Evolutionary conservation across 1,140 invertebrate species (phyloP), one percentile per base, ranked within the genome.

Genomic region (Solenopsis fugax): DNA sequence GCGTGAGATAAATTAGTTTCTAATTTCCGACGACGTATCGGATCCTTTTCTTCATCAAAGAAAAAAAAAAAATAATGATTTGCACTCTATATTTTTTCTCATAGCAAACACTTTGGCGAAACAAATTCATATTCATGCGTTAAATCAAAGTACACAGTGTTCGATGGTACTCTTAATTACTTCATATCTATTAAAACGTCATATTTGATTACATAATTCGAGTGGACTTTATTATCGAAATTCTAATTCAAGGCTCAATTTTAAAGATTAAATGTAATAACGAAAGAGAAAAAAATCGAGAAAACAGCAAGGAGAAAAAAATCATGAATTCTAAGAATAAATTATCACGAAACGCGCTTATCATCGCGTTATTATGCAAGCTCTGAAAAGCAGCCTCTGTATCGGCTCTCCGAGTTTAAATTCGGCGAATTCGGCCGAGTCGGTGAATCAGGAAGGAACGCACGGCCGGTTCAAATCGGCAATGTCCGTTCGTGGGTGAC

Each of bases 1-100:
- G 37, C 56, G 54, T 67, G 69, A 89, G 71, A 89, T 86, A 86
- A 86, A 86, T 89, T 81, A 58, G 50, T 13, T 34, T 56, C 24
- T 88, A 24, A 37, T 89, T 34, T 62, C 72, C 67, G 37, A 24
- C 12, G 71, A 72, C 50, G 52, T 58, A 65, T 58, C 16, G 29
- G n/a, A 16, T 41, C 45, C 37, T 58, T 71, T 69, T 16, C 21
- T 71, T 71, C 52, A 13, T 16, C 1, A 12, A 12, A 34, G 29
- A n/a, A 48, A 45, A 12, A 21, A 21, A 13, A 77, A 48, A 1
- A 67, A 76, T 13, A 81, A 50, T 48, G 16, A 50, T 60, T 34
- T 48, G 58, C 21, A n/a, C 12, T 65, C 16, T 54, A 16, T 6
- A 48, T 24, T 45, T 64, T 52, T 75, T 4, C 29, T n/a, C 2